Evolutionary conservation across 2,113 vertebrate genomes (phyloP).

Genomic region (Xenopus tropicalis): DNA sequence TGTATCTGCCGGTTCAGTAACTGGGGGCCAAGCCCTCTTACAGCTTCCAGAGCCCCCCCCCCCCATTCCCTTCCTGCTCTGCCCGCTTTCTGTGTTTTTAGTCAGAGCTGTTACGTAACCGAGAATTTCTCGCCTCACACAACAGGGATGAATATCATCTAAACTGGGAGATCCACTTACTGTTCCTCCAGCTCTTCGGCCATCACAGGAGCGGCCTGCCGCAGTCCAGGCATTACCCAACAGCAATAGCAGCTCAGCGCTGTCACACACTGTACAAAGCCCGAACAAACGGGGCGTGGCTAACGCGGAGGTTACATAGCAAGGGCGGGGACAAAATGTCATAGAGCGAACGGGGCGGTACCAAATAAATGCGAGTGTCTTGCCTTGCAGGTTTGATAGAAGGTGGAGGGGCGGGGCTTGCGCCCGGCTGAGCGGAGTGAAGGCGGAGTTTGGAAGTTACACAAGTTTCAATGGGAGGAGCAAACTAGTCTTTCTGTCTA

Average conservation of each 20-base stretch:
- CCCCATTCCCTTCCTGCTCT: too few species aligned
- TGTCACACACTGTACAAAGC: not conserved
- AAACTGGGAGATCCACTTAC: conserved; percentile 50
- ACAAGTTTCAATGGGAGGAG: conserved; percentile 20
- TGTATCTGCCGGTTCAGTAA: too few species aligned
- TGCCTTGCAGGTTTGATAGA: too few species aligned
- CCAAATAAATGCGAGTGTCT: not conserved
- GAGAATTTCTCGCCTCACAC: too few species aligned
- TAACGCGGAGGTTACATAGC: not conserved
- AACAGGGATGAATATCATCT: too few species aligned
- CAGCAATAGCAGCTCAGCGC: not conserved
- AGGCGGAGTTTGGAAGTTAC: not conserved
- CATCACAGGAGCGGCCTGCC: conserved; percentile 51
- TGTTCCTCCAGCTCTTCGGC: conserved; percentile 62
- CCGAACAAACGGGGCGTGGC: not conserved
- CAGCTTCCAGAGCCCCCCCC: too few species aligned
- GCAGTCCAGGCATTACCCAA: conserved; percentile 27
- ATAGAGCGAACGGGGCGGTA: not conserved
- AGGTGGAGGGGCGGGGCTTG: too few species aligned
- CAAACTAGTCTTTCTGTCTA: not conserved
- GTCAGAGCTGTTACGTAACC: too few species aligned
- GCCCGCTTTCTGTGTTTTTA: too few species aligned
- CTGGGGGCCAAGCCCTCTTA: too few species aligned
- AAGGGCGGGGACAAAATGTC: not conserved
- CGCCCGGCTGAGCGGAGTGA: not conserved